Base-by-base conservation (phyloP, 2,888 invertebrate genomes). In the Cinara cedri region DNA sequence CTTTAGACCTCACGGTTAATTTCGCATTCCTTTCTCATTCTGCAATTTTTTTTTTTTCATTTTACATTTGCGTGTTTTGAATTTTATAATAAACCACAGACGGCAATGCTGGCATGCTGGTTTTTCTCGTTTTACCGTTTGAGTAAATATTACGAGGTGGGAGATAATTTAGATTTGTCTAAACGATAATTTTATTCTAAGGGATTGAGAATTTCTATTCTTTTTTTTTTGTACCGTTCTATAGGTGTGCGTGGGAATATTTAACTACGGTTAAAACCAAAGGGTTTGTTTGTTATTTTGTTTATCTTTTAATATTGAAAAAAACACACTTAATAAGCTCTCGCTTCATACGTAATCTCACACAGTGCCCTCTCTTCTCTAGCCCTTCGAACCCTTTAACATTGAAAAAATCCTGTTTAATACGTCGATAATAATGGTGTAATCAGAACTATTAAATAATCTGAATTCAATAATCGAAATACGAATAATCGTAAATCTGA, bases 1-100 rank as follows among this genome's bases (percentile, higher is more conserved):
- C 19, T 55, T 70, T 70, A n/a, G 54, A 55, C 42, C 19, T 34
- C 6, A 34, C 34, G 34, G 34, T 44, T 71, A 13, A 44, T 72
- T 60, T 60, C 8, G 0, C n/a, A 26, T 60, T 24, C 3, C 1
- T 54, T 46, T n/a, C 3, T 46, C 13, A n/a, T n/a, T n/a, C 21
- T n/a, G 44, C n/a, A 71, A 21, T n/a, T n/a, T n/a, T n/a, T n/a
- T n/a, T n/a, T n/a, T 34, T 34, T 6, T 34, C 34, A 72, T 46
- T 72, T 70, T 60, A 11, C 9, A 26, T 46, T 72, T 46, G 46
- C 44, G 14, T 46, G 72, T 72, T 72, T 57, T 1, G 11, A 57
- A 72, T 72, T 60, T 60, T 72, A 24, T 16, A 24, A 24, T 26
- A 26, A 46, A 26, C 60, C 46, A 1, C 16, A 3, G 62, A 62